Evolutionary conservation across 2,113 vertebrate genomes (phyloP), one percentile per base, ranked within the genome.

Genomic region (Triplophysa siluroides): DNA sequence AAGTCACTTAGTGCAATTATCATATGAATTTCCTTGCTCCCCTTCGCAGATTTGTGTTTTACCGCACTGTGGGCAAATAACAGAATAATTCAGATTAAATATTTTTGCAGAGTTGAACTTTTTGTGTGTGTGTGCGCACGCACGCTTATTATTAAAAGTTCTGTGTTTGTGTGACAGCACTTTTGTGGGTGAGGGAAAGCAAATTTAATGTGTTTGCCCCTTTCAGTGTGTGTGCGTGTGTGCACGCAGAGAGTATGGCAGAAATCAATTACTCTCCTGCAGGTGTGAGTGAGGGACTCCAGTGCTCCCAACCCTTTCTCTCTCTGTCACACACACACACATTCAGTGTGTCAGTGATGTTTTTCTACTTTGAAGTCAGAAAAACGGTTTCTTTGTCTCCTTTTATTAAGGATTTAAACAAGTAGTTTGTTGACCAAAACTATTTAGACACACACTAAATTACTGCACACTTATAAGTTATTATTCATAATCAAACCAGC

Each of bases 181-280:
- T 81, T 56, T 63, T 76, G 58, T 63, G 60, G 43, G 54, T 24
- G 72, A 62, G 58, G 60, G 41, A 76, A 63, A 76, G 14, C 61
- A 62, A 76, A 38, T 63, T 63, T 26, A 76, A 76, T 76, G n/a
- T 50, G 52, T 67, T 71, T 74, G 62, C 63, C 16, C 3, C 29
- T 73, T 52, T 71, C 21, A 29, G 63, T 80, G 65, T 81, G 80
- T 76, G 45, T 66, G 62, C 16, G 66, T 61, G 61, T 47, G 21
- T 56, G 58, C 58, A 45, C 4, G 33, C 56, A 45, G 60, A 71
- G 71, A 66, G 65, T 64, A 63, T 81, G 76, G 64, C 83, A 81
- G 79, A 84, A 84, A 84, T 84, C 83, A 84, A 84, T 84, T 84
- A 84, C 80, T 84, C 76, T 84, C 50, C 83, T 81, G 83, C 83